Conservation (phyloP, 2,888 invertebrate species). For the Phortica magna region DNA sequence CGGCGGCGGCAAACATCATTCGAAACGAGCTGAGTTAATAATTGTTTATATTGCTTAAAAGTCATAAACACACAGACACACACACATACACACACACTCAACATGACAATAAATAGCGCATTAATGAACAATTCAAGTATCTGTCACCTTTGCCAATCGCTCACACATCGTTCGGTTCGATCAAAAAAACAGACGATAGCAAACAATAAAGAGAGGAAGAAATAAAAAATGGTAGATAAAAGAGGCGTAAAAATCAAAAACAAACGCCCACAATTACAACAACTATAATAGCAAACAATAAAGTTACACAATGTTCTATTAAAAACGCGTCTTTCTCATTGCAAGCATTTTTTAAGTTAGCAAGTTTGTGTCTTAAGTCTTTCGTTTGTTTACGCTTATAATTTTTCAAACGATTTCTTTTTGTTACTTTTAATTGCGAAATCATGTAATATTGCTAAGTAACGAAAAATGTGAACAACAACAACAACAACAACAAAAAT, state of each 20-base stretch:
- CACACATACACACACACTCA: too few species aligned
- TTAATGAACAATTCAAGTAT: too few species aligned
- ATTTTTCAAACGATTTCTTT: neutral
- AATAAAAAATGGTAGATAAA: neutral
- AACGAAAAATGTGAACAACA: constrained; percentile 24
- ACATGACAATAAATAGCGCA: too few species aligned
- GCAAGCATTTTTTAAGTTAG: neutral
- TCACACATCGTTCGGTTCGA: too few species aligned
- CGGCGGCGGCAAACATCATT: neutral
- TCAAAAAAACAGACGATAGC: neutral
- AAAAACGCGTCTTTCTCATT: neutral
- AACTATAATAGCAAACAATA: neutral
- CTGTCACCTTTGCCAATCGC: too few species aligned
- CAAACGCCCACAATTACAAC: constrained; percentile 2
- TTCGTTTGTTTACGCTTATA: constrained; percentile 18
- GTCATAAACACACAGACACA: too few species aligned
- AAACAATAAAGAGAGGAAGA: neutral
- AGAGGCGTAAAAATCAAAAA: neutral
- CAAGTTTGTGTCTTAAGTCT: constrained; percentile 42
- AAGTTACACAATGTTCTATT: neutral
- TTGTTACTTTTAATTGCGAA: constrained; percentile 51
- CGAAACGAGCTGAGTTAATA: too few species aligned
- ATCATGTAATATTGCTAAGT: constrained; percentile 55
- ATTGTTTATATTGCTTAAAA: too few species aligned
- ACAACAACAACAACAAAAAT: neutral